Base-by-base conservation (phyloP, 2,113 vertebrate species). In the Notechis scutatus region DNA sequence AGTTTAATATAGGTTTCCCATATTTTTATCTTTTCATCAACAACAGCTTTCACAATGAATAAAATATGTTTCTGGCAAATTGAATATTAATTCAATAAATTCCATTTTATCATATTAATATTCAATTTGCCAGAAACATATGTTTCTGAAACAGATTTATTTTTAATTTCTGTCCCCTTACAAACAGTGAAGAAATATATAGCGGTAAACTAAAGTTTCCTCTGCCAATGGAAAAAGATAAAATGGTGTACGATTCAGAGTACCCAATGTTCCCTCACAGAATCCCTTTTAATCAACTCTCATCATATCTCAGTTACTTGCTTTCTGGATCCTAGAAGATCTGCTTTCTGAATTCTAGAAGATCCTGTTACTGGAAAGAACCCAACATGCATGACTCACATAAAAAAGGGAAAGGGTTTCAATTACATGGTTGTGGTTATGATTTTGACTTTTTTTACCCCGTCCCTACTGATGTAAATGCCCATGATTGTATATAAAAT, bases 51-150 rank as follows among this genome's bases (percentile, higher is more conserved):
- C 14, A 85, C 74, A 90, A 94, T 50, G 1, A 94, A 88, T 93
- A 57, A 88, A 9, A 50, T 55, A 39, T 1, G 42, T 87, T 93
- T 95, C n/a, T 87, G 8, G 34, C 14, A 87, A 90, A 52, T 88
- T 69, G 5, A 90, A 96, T 57, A 89, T 95, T 95, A 89, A n/a
- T 69, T 1, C 2, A 15, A 69, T 69, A 69, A 69, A 69, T 69
- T 69, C 29, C 12, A 69, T 69, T n/a, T 69, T 69, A 69, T 15
- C 26, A 4, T n/a, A 64, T 12, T 64, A 64, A 64, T 64, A 64
- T 64, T 64, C 61, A 64, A n/a, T 64, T 29, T 64, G 61, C 14
- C 29, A 64, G 11, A 64, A 64, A 64, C 26, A n/a, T n/a, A 64
- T n/a, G 61, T n/a, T n/a, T n/a, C 11, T 64, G 61, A 64, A 64